Evolutionary conservation across 2,888 invertebrate genomes (phyloP).

Genomic region (Lordiphosa fenestrarum): DNA sequence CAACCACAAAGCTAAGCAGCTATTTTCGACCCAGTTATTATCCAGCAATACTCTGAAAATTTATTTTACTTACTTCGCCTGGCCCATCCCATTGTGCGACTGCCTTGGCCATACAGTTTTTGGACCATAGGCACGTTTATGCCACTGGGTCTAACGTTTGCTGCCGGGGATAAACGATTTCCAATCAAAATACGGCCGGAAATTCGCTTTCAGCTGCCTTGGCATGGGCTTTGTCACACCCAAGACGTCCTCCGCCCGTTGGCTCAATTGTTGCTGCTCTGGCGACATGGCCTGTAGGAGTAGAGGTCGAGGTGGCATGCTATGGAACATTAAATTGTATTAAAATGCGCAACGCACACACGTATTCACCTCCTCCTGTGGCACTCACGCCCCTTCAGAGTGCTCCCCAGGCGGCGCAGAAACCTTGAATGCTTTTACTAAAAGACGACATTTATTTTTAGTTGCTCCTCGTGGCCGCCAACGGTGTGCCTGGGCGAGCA

Average conservation of each 20-base stretch:
- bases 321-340: conserved; percentile 74
- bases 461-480: conserved; percentile 37
- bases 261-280: conserved; percentile 56
- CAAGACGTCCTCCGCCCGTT: conserved; percentile 17
- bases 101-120: background rate
- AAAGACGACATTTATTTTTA: conserved; percentile 69
- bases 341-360: conserved; percentile 69
- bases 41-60: too few relatives aligned
- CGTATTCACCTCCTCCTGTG: conserved; percentile 25
- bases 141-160: conserved; percentile 39
- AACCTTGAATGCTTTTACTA: conserved; percentile 46
- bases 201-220: conserved; percentile 37
- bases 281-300: conserved; percentile 10
- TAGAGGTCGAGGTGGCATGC: conserved; percentile 56
- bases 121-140: conserved; percentile 42
- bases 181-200: conserved; percentile 69
- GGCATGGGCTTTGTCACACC: conserved; percentile 20
- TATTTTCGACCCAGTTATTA: too few relatives aligned
- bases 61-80: background rate
- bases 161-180: conserved; percentile 69
- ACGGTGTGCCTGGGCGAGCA: conserved; percentile 22
- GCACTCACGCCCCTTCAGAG: conserved; percentile 37
- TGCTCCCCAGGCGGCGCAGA: conserved; percentile 55
- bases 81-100: conserved; percentile 43
- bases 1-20: too few relatives aligned